phyloP scores from a whole-genome alignment of 2,888 invertebrate species.

The Polietes domitor region DNA sequence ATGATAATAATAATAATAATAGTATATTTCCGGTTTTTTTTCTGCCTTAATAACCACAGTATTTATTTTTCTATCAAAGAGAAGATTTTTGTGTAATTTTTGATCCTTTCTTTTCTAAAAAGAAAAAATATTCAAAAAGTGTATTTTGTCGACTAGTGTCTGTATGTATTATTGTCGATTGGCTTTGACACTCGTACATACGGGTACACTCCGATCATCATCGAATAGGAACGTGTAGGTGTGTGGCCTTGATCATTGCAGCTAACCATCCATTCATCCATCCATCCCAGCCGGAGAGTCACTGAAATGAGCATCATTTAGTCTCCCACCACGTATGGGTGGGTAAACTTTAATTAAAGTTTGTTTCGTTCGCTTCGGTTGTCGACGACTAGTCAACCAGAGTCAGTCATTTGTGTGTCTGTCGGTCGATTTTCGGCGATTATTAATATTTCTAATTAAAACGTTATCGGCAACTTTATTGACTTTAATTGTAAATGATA shows the following conservation, averaged over 20 bases:
- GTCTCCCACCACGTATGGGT: slow-evolving; percentile 48
- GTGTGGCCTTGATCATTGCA: slow-evolving; percentile 53
- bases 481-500: slow-evolving; percentile 54
- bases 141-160: not conserved
- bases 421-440: not conserved
- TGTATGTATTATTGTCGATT: not conserved
- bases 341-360: slow-evolving; percentile 57
- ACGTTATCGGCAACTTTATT: slow-evolving; percentile 48
- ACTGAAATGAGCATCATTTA: not conserved
- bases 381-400: not conserved
- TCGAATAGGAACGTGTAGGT: slow-evolving; percentile 24
- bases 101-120: no score
- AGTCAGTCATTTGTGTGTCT: slow-evolving; percentile 1
- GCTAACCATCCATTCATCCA: not conserved
- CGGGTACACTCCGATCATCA: not conserved
- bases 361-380: slow-evolving; percentile 4
- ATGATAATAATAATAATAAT: no score
- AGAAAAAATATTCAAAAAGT: no score
- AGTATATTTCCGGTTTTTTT: no score
- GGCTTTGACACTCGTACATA: not conserved
- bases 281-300: not conserved
- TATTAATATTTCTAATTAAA: slow-evolving; percentile 61
- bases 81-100: no score
- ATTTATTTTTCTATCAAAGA: no score
- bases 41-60: no score